phyloP scores from a whole-genome alignment of 2,888 invertebrate genomes.

The Malacosoma neustria region DNA sequence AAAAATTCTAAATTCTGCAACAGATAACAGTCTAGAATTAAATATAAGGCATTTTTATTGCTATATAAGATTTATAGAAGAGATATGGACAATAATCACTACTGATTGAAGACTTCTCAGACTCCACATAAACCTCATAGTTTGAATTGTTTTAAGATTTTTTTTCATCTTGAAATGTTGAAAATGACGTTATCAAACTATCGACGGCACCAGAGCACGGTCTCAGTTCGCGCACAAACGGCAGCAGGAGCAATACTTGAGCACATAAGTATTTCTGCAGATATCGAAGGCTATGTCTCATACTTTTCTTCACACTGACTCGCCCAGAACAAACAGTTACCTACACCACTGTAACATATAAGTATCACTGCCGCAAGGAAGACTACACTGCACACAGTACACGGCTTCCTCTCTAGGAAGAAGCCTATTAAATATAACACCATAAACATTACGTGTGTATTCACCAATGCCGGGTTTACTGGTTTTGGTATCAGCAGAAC shows the following conservation, averaged over 20 bases:
- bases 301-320: conserved; percentile 83
- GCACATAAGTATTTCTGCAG: conserved; percentile 43
- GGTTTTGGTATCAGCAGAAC: conserved; percentile 98
- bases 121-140: not conserved
- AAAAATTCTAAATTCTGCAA: not conserved
- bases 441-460: conserved; percentile 98
- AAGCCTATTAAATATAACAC: conserved; percentile 96
- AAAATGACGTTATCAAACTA: not conserved
- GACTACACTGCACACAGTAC: conserved; percentile 96
- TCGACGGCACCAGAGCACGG: conserved; percentile 1
- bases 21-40: conserved; percentile 8
- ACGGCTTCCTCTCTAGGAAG: conserved; percentile 96
- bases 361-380: conserved; percentile 95
- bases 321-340: conserved; percentile 95
- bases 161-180: not conserved
- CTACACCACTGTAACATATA: conserved; percentile 96
- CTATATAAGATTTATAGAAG: not conserved
- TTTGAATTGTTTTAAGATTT: too few species aligned
- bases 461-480: conserved; percentile 94
- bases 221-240: conserved; percentile 20
- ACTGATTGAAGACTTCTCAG: not conserved
- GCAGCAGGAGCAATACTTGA: conserved; percentile 42
- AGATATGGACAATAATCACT: not conserved
- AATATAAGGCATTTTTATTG: conserved; percentile 10
- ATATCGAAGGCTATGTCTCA: conserved; percentile 48